A percentile compares a stretch with the other conserved stretches of the same genome.
These are phyloP conservation scores for Eristalis pertinax DNA, from an alignment of 2,888 invertebrate genomes.

Conservation along the genomic window DNA sequence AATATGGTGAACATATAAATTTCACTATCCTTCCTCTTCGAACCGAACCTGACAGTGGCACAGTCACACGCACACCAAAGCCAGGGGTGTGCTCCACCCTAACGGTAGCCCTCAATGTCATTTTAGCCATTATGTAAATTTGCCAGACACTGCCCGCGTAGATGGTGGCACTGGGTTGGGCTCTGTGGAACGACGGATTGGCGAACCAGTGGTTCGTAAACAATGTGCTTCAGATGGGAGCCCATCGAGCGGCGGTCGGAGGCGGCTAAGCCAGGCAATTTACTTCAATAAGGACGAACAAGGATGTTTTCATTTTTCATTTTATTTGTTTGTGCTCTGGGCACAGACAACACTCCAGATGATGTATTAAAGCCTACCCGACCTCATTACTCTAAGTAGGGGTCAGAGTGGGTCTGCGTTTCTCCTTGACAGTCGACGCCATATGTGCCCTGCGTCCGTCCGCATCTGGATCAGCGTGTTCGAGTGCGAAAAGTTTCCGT, in stretches of 20 bases:
- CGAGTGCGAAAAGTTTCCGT: constrained; percentile 50
- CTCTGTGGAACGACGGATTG: constrained; percentile 12
- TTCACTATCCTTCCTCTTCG: constrained; percentile 50
- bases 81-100: constrained; percentile 48
- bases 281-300: constrained; percentile 47
- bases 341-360: constrained; percentile 14
- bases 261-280: constrained; percentile 42
- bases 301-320: not conserved
- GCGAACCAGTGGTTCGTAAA: constrained; percentile 56
- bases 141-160: constrained; percentile 61
- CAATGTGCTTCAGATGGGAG: constrained; percentile 26
- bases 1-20: constrained; percentile 68
- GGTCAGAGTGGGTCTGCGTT: not conserved
- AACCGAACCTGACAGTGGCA: not conserved
- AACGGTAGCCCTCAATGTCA: constrained; percentile 64
- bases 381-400: constrained; percentile 28
- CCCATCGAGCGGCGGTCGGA: constrained; percentile 2
- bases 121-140: constrained; percentile 70
- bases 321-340: constrained; percentile 3
- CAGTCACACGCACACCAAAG: constrained; percentile 20
- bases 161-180: not conserved
- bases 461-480: constrained; percentile 37
- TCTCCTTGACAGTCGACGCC: not conserved
- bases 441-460: not conserved
- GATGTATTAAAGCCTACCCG: constrained; percentile 18